phyloP scores from a whole-genome alignment of 2,888 invertebrate species.

The Molanna angustata region DNA sequence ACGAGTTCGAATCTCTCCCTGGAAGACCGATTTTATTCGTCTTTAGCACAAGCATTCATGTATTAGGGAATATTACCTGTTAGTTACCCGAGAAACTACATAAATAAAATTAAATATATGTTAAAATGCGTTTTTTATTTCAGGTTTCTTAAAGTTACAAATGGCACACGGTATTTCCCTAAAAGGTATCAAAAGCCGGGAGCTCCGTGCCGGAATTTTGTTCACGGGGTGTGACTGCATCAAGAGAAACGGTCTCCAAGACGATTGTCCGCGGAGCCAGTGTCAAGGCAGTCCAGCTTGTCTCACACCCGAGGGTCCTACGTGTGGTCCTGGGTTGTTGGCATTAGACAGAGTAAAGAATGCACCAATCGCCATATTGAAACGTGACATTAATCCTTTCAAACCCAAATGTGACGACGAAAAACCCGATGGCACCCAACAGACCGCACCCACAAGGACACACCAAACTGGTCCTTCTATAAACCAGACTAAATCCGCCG shows the following conservation, averaged over 20 bases:
- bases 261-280: conserved; percentile 55
- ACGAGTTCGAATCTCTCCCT: too few species aligned
- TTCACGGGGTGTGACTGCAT: conserved; percentile 58
- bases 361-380: conserved; percentile 2
- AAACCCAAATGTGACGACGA: conserved; percentile 12
- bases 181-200: conserved; percentile 52
- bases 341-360: conserved; percentile 36
- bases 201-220: conserved; percentile 55
- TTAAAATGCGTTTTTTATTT: too few species aligned
- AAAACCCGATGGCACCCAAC: neutral
- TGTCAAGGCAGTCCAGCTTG: conserved; percentile 56
- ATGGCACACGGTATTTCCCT: too few species aligned
- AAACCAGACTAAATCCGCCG: neutral
- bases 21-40: too few species aligned
- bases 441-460: neutral
- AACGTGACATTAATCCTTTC: conserved; percentile 5
- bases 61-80: too few species aligned
- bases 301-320: conserved; percentile 52
- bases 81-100: too few species aligned
- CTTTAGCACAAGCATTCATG: too few species aligned
- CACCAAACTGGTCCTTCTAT: neutral
- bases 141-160: too few species aligned
- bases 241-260: conserved; percentile 59
- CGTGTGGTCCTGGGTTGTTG: conserved; percentile 54
- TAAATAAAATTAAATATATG: too few species aligned